Conservation (phyloP, 2,888 invertebrate genomes). For the Pristionchus maxplancki region DNA sequence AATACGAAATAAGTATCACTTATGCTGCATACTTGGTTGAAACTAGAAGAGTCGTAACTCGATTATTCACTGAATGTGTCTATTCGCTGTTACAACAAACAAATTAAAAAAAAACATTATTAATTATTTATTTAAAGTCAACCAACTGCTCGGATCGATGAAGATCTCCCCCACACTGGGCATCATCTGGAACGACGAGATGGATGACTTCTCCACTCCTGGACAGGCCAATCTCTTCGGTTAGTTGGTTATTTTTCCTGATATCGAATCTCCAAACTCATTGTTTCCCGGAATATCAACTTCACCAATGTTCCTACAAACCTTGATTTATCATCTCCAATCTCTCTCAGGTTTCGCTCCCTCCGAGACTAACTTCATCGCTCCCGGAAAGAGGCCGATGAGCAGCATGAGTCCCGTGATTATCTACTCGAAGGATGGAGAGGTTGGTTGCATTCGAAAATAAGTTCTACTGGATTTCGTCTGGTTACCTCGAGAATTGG, state of each 20-base stretch:
- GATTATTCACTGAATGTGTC: background rate
- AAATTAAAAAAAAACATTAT: too few species aligned
- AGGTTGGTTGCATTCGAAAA: background rate
- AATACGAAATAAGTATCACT: background rate
- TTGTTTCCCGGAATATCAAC: too few species aligned
- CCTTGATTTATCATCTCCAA: background rate
- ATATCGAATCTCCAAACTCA: background rate
- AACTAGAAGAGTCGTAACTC: background rate
- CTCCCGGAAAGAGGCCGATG: conserved; percentile 88
- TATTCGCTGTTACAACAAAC: too few species aligned
- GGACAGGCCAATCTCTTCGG: conserved; percentile 56
- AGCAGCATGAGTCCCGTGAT: conserved; percentile 93
- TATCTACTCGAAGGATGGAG: conserved; percentile 82
- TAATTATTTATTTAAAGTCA: conserved; percentile 81
- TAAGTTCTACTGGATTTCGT: background rate
- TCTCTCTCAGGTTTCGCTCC: conserved; percentile 80
- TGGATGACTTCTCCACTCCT: conserved; percentile 81
- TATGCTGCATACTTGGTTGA: background rate
- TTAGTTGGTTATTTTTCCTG: conserved; percentile 6
- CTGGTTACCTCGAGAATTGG: background rate
- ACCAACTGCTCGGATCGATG: conserved; percentile 79
- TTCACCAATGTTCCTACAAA: too few species aligned
- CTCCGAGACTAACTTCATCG: conserved; percentile 88
- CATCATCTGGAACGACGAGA: conserved; percentile 76
- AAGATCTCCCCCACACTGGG: conserved; percentile 59